phyloP scores from a whole-genome alignment of 1,140 invertebrate species.

The Scaptomyza pallida region DNA sequence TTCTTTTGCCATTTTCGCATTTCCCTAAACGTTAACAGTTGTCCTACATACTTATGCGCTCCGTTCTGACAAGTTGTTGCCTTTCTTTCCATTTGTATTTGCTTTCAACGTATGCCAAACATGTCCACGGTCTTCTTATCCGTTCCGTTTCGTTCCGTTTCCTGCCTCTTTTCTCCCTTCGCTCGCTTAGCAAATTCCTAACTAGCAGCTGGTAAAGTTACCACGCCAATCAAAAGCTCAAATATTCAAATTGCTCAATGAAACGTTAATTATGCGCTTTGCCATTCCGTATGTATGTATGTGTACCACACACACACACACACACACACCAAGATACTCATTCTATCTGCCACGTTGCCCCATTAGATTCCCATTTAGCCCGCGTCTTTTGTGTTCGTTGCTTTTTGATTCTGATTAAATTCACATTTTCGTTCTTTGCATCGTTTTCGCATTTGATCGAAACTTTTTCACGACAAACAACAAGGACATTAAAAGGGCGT shows the following conservation, averaged over 20 bases:
- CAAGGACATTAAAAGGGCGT: slow-evolving; percentile 1
- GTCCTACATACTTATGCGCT: too few relatives aligned
- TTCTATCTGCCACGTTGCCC: neutral
- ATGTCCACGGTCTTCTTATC: slow-evolving; percentile 1
- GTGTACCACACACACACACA: neutral
- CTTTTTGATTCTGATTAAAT: slow-evolving; percentile 14
- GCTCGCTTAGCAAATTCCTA: neutral
- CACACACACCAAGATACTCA: slow-evolving; percentile 8
- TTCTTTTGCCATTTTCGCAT: neutral
- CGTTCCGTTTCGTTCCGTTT: too few relatives aligned
- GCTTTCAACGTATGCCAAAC: neutral
- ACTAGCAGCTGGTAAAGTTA: slow-evolving; percentile 43
- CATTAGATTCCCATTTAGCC: neutral
- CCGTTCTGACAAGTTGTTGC: too few relatives aligned
- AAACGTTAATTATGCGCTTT: slow-evolving; percentile 67
- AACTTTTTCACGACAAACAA: neutral
- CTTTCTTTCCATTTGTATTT: neutral
- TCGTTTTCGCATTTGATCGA: slow-evolving; percentile 22
- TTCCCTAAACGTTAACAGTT: too few relatives aligned
- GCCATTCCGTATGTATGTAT: slow-evolving; percentile 1
- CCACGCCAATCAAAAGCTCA: slow-evolving; percentile 57
- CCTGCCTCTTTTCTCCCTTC: neutral
- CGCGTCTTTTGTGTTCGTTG: slow-evolving; percentile 5
- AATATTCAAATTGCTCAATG: slow-evolving; percentile 61
- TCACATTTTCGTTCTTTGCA: neutral